Evolutionary conservation across 30 jellyfish, hydroid and myxozoan genomes (phyloP).

Genomic region (Sanderia malayensis): DNA sequence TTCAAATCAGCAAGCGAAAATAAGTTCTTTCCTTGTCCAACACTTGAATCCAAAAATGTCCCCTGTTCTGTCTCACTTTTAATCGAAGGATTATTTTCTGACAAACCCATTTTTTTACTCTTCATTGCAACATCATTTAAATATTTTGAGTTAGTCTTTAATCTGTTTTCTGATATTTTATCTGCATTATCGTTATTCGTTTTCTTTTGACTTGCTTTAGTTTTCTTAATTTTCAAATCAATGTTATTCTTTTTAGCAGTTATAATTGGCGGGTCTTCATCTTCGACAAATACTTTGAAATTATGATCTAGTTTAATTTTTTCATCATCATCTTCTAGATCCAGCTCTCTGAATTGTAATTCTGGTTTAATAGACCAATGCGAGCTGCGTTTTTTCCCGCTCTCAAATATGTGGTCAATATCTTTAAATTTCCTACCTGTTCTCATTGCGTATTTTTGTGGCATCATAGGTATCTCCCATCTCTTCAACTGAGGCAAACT

Average conservation of each 20-base stretch:
- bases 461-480: slow-evolving; percentile 85
- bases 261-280: slow-evolving; percentile 45
- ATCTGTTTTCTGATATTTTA: not conserved
- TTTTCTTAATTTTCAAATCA: not conserved
- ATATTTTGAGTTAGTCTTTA: not conserved
- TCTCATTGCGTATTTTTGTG: slow-evolving; percentile 62
- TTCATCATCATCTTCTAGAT: slow-evolving; percentile 90
- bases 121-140: too few species aligned
- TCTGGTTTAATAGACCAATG: slow-evolving; percentile 93
- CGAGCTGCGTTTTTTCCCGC: slow-evolving; percentile 70
- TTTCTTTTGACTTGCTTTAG: not conserved
- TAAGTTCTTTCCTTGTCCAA: slow-evolving; percentile 27
- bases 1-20: slow-evolving; percentile 50
- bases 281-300: slow-evolving; percentile 77
- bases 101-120: not conserved
- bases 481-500: slow-evolving; percentile 80
- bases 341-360: slow-evolving; percentile 70
- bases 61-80: slow-evolving; percentile 5
- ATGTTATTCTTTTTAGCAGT: slow-evolving; percentile 9
- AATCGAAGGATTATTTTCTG: not conserved
- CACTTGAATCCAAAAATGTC: slow-evolving; percentile 44
- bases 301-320: slow-evolving; percentile 82
- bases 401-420: slow-evolving; percentile 36
- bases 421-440: slow-evolving; percentile 91
- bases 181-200: slow-evolving; percentile 9